Evolutionary conservation across 2,113 vertebrate genomes (phyloP).

Genomic region (Antechinus flavipes): DNA sequence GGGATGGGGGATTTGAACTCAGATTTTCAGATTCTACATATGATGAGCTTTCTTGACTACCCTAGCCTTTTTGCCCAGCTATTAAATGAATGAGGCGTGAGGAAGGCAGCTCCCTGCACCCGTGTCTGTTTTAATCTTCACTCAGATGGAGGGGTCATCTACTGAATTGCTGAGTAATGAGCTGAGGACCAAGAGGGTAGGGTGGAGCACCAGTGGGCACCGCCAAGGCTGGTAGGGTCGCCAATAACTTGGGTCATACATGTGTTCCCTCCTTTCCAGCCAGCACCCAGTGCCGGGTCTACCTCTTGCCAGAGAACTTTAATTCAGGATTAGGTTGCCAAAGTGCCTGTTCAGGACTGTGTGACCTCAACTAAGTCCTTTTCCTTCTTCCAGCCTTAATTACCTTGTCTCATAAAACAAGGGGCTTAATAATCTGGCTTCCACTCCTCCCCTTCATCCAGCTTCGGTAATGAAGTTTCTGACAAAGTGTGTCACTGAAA

Average conservation of each 20-base stretch:
- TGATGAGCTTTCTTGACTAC: neutral
- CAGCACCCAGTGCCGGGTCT: neutral
- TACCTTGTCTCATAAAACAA: neutral
- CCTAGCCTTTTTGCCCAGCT: neutral
- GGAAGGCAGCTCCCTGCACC: neutral
- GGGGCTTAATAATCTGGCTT: constrained; percentile 2
- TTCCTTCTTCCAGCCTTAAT: neutral
- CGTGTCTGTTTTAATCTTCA: neutral
- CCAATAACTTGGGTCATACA: neutral
- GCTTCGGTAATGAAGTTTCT: neutral
- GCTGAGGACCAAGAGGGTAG: neutral
- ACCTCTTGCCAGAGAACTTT: too few relatives aligned
- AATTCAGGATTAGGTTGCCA: neutral
- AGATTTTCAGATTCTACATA: neutral
- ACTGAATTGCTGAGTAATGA: neutral
- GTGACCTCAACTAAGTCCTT: constrained; percentile 13
- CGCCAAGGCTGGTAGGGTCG: neutral
- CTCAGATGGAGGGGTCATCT: neutral
- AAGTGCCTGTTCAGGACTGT: neutral
- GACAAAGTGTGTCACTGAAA: neutral
- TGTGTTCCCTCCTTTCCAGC: neutral
- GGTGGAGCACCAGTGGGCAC: neutral
- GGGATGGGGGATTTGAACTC: neutral
- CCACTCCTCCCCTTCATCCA: neutral
- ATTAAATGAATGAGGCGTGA: neutral